Evolutionary conservation across 2,888 invertebrate species (phyloP).

Genomic region (Acanthosepion lycidas): DNA sequence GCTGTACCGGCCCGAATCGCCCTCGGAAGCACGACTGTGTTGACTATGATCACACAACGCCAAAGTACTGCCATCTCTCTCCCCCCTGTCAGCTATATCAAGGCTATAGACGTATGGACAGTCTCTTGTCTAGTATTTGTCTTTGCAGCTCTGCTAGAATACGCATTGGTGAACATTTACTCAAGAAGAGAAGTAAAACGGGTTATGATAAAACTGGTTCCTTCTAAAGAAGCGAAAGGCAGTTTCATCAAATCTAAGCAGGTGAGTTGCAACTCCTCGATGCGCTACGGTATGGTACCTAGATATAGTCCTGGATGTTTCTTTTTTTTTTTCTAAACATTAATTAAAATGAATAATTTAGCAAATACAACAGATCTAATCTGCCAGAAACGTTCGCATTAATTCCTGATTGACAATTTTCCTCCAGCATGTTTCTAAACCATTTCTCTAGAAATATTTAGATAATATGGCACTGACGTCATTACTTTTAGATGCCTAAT

Average conservation of each 20-base stretch:
- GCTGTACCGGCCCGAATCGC: constrained; percentile 55
- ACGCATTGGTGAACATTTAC: constrained; percentile 96
- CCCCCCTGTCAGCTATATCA: constrained; percentile 53
- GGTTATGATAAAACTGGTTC: constrained; percentile 46
- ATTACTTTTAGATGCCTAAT: too few relatives aligned
- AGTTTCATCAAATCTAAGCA: constrained; percentile 47
- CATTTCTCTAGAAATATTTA: too few relatives aligned
- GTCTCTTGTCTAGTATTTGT: constrained; percentile 97
- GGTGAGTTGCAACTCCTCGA: not conserved
- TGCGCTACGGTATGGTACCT: too few relatives aligned
- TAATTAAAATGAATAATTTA: too few relatives aligned
- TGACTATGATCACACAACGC: constrained; percentile 56
- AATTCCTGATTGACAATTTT: too few relatives aligned
- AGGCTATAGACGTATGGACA: constrained; percentile 80
- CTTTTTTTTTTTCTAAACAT: too few relatives aligned
- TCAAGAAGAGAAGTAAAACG: constrained; percentile 78
- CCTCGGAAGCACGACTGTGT: constrained; percentile 55
- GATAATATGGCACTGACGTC: too few relatives aligned
- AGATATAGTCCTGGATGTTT: too few relatives aligned
- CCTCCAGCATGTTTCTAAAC: too few relatives aligned
- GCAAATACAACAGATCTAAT: too few relatives aligned
- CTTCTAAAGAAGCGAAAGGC: constrained; percentile 37
- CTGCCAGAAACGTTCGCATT: too few relatives aligned
- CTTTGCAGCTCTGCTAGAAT: constrained; percentile 95
- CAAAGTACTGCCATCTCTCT: constrained; percentile 48